phyloP scores from a whole-genome alignment of 2,113 vertebrate genomes.

The Mystacornis crossleyi region DNA sequence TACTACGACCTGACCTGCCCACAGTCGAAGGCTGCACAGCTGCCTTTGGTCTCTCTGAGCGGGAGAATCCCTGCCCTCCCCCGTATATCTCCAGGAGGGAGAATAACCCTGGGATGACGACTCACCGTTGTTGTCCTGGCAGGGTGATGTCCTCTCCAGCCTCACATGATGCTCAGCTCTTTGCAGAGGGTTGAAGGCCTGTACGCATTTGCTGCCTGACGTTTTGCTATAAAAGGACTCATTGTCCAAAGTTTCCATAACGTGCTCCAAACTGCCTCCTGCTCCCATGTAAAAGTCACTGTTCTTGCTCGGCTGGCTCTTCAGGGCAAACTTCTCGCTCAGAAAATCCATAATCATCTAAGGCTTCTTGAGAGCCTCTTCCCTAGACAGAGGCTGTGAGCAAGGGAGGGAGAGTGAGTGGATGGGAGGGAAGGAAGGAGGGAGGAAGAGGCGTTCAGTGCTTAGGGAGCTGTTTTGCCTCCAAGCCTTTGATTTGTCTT shows the following conservation, averaged over 20 bases:
- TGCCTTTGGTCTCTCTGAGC: background rate
- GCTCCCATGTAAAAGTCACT: constrained; percentile 92
- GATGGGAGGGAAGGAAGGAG: constrained; percentile 42
- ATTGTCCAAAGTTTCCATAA: constrained; percentile 94
- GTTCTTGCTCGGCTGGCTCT: constrained; percentile 86
- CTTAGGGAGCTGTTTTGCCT: constrained; percentile 52
- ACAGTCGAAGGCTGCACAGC: background rate
- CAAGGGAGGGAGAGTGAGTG: background rate
- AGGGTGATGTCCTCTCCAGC: constrained; percentile 86
- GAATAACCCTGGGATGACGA: background rate
- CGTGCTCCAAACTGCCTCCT: constrained; percentile 86
- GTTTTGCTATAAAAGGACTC: constrained; percentile 93
- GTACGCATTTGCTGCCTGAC: constrained; percentile 84
- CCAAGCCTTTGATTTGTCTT: constrained; percentile 78
- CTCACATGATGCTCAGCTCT: constrained; percentile 83
- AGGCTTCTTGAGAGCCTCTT: constrained; percentile 46
- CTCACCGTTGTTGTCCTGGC: constrained; percentile 87
- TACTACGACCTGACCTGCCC: background rate
- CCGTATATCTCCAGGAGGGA: background rate
- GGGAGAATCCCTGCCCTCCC: background rate
- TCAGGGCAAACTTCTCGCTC: constrained; percentile 93
- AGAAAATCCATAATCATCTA: constrained; percentile 94
- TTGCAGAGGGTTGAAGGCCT: constrained; percentile 87
- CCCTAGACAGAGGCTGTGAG: constrained; percentile 58
- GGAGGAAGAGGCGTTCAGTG: constrained; percentile 27